These are phyloP conservation scores for Panurus biarmicus DNA, from an alignment of 2,113 vertebrate genomes.

Conservation along the genomic window DNA sequence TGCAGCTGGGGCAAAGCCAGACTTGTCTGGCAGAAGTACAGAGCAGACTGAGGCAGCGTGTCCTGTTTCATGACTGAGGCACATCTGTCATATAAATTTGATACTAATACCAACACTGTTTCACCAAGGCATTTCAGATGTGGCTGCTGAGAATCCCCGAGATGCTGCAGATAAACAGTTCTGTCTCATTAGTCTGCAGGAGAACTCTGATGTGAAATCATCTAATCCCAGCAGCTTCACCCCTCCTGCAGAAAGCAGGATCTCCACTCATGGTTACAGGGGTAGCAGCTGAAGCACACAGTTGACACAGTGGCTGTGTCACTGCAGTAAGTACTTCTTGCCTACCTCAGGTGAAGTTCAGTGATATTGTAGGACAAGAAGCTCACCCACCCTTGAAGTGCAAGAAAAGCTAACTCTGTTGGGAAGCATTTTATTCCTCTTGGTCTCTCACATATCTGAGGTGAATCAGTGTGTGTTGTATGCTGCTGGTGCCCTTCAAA, in stretches of 20 bases:
- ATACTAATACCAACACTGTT: not conserved
- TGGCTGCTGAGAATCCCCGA: not conserved
- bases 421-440: not conserved
- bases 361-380: not conserved
- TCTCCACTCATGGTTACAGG: not conserved
- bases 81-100: not conserved
- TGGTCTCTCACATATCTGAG: not conserved
- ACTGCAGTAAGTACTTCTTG: not conserved
- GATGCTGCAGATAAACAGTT: not conserved
- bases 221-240: not conserved
- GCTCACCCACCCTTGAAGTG: not conserved
- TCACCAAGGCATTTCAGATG: not conserved
- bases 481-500: not conserved
- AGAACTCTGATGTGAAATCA: not conserved
- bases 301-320: not conserved
- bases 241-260: not conserved
- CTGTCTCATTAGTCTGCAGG: not conserved
- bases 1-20: constrained; percentile 14
- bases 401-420: not conserved
- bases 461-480: not conserved
- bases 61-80: constrained; percentile 4
- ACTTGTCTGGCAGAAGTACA: constrained; percentile 1
- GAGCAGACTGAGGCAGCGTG: not conserved
- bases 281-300: not conserved
- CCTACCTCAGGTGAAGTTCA: not conserved